These are phyloP conservation scores for Nasonia oneida DNA, from an alignment of 2,888 invertebrate genomes.

Conservation along the genomic window DNA sequence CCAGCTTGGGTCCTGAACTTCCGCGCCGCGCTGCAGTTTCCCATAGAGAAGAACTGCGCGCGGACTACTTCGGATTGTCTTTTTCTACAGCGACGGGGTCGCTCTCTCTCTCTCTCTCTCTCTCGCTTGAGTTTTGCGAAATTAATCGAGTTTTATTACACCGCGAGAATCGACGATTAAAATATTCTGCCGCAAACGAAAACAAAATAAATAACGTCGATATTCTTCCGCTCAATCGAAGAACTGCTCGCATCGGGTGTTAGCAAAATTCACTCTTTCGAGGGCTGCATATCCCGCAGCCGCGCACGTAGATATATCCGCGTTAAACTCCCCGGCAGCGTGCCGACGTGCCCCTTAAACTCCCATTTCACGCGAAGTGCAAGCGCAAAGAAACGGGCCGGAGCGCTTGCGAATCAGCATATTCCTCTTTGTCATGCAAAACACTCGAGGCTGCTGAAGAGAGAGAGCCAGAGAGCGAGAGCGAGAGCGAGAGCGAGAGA, in stretches of 20 bases:
- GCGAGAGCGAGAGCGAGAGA: too few species aligned
- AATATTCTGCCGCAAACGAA: neutral
- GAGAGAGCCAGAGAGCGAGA: neutral
- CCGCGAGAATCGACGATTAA: too few species aligned
- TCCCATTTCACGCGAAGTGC: constrained; percentile 17
- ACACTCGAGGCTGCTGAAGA: neutral
- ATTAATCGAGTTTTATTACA: too few species aligned
- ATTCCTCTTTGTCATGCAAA: constrained; percentile 16
- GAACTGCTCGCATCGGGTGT: neutral
- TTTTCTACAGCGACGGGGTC: neutral
- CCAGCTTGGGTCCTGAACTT: neutral
- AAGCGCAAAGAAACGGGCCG: constrained; percentile 11
- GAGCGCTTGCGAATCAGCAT: constrained; percentile 6
- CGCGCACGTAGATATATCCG: neutral
- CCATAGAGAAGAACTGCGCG: neutral
- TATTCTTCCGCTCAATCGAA: too few species aligned
- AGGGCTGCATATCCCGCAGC: neutral
- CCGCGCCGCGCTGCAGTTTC: neutral
- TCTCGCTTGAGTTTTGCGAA: neutral
- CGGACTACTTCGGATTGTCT: neutral
- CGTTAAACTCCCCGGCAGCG: neutral
- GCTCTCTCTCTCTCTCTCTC: too few species aligned
- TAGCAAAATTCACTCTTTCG: neutral
- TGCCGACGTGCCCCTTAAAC: neutral
- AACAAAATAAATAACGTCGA: too few species aligned